A percentile compares a stretch with the other conserved stretches of the same genome.
Conservation (phyloP, 2,888 invertebrate genomes). For the Camponotus fellah region DNA sequence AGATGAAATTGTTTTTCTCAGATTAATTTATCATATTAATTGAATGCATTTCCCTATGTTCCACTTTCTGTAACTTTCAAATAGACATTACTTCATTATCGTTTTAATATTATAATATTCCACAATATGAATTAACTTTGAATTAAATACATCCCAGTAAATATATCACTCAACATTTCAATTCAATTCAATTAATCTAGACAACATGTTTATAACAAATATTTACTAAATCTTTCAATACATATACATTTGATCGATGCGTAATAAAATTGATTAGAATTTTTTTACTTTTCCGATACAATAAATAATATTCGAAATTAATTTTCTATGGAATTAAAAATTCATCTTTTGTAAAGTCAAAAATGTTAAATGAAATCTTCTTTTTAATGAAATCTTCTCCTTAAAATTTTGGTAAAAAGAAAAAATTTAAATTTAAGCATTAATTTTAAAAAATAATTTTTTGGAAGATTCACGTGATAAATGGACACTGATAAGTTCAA, state of each 20-base stretch:
- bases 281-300: neutral
- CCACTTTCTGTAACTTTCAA: neutral
- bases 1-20: neutral
- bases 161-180: neutral
- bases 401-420: neutral
- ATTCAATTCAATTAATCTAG: neutral
- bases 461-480: neutral
- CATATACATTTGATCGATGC: neutral
- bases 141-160: neutral
- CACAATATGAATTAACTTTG: neutral
- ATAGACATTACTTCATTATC: neutral
- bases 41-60: neutral
- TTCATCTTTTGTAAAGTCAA: neutral
- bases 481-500: no score
- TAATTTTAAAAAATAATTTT: neutral
- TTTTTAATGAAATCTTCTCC: neutral
- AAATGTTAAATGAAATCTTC: neutral
- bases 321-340: conserved; percentile 10
- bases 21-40: neutral
- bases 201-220: neutral
- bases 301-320: neutral
- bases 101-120: neutral
- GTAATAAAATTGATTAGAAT: neutral
- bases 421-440: neutral
- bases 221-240: neutral